Base-by-base conservation (phyloP, 2,113 vertebrate species). In the Datnioides undecimradiatus region DNA sequence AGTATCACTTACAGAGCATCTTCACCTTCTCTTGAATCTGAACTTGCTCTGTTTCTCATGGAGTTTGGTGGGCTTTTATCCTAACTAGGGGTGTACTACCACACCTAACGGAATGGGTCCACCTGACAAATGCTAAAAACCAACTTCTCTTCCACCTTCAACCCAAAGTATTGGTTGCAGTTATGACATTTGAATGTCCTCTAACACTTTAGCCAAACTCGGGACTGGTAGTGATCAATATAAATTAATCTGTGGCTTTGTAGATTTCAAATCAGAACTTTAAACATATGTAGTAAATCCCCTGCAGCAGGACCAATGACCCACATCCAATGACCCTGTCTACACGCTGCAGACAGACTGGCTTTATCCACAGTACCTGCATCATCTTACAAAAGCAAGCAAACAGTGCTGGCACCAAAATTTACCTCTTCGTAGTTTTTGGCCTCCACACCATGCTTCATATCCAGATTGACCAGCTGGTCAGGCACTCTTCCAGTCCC, bases 401-500 rank as follows among this genome's bases (percentile, higher is more conserved):
- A 41, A 8, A 49, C 8, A 2, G 3, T 36, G 38, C 1, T 8
- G 59, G 25, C 41, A 40, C 41, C 6, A 8, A 54, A 7, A 92
- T 93, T 73, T 92, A 99, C 98, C 96, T 99, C 98, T 93, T 99
- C 98, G 0, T 99, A 99, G 95, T 99, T 99, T 94, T 99, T 99
- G 51, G 98, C 98, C 92, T 99, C 98, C 70, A 99, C 98, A 6
- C 98, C 98, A 5, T 99, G 98, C 87, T 99, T 99, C 97, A 99
- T 99, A 94, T 98, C 97, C 93, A 99, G 95, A 91, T 96, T 96
- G 90, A 99, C 96, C 83, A 98, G 94, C 92, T 99, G 98, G 93
- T 99, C 98, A 69, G 97, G 97, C 87, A 97, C 96, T 92, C 97
- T 95, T 88, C 97, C 97, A 87, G 96, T 96, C 94, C 97, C 97